Conservation (phyloP, 2,888 invertebrate species). For the Dynastes grantii region DNA sequence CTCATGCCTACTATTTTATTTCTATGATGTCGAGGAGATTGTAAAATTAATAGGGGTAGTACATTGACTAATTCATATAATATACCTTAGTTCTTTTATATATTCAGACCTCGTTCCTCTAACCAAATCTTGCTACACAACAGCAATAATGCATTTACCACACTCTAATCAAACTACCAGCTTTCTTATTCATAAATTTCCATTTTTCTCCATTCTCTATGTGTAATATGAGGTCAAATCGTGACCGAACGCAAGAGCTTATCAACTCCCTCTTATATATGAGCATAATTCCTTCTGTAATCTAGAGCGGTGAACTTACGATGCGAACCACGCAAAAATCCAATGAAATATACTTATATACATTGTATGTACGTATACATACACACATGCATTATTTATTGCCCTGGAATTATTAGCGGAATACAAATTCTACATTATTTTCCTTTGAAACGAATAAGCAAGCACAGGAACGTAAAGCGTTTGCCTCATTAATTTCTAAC, state of each 20-base stretch:
- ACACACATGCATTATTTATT: neutral
- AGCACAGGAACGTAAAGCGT: neutral
- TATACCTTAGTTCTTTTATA: neutral
- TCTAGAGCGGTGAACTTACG: slow-evolving; percentile 2
- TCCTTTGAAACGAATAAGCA: neutral
- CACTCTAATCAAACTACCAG: slow-evolving; percentile 1
- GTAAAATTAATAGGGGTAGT: too few relatives aligned
- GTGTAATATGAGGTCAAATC: neutral
- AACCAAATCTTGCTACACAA: neutral
- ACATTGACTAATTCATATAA: too few relatives aligned
- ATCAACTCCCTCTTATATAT: neutral
- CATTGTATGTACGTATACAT: too few relatives aligned
- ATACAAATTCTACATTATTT: slow-evolving; percentile 3
- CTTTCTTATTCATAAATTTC: slow-evolving; percentile 15
- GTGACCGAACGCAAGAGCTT: slow-evolving; percentile 3
- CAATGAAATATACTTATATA: neutral
- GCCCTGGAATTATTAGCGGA: neutral
- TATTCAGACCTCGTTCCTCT: neutral
- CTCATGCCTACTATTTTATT: too few relatives aligned
- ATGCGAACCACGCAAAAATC: neutral
- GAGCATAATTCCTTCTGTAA: slow-evolving; percentile 4
- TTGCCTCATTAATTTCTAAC: neutral
- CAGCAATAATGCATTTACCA: neutral
- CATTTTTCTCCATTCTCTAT: neutral
- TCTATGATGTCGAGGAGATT: too few relatives aligned